These are phyloP conservation scores for Drosophila melanosoma DNA, from an alignment of 2,888 invertebrate genomes.

Conservation along the genomic window DNA sequence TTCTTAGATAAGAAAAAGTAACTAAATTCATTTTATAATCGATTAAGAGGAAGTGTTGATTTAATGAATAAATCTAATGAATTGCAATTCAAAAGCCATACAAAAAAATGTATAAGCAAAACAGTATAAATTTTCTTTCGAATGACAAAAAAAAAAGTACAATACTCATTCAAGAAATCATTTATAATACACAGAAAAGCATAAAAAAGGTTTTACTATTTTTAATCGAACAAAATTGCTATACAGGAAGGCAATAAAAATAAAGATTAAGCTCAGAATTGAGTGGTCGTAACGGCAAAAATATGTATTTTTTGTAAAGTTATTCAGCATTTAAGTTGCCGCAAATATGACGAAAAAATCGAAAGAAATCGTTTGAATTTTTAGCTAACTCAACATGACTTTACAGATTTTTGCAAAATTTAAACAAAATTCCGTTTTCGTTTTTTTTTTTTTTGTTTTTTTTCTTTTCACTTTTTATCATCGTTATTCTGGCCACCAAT, in stretches of 20 bases:
- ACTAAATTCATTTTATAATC: constrained; percentile 4
- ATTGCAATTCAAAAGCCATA: neutral
- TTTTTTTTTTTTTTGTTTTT: neutral
- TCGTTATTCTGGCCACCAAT: constrained; percentile 26
- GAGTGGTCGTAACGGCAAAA: neutral
- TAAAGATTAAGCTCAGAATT: neutral
- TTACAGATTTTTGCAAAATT: neutral
- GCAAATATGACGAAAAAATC: constrained; percentile 12
- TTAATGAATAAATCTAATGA: neutral
- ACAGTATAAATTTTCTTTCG: neutral
- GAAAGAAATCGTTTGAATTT: constrained; percentile 6
- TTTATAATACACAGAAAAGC: neutral
- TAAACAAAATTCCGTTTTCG: neutral
- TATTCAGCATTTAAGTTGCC: no score
- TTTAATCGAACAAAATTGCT: neutral
- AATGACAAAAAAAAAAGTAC: neutral
- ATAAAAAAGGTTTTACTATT: neutral
- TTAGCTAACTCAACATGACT: constrained; percentile 21
- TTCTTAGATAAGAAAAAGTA: neutral
- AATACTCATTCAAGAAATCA: neutral
- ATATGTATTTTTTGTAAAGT: neutral
- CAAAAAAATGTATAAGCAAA: neutral
- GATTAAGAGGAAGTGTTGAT: neutral
- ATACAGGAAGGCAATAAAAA: neutral
- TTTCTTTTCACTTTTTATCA: neutral